Evolutionary conservation across 2,797 vertebrate species (phyloP), one percentile per base, ranked within the genome.

Genomic region (Parotocinclus haroldoi): DNA sequence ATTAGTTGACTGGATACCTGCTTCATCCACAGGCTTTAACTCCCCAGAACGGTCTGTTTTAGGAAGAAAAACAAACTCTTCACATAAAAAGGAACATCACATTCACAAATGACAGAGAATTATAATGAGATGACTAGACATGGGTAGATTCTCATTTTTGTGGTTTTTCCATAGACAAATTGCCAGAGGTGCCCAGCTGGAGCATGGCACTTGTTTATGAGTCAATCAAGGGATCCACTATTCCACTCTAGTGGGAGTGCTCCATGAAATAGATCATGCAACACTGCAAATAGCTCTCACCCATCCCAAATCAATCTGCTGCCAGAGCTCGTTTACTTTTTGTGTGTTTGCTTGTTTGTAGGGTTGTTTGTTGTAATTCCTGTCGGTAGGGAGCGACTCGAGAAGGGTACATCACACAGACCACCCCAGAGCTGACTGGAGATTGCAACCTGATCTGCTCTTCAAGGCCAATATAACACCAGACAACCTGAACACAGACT

Each of bases 321-420:
- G 84, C 77, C 81, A 76, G 78, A 87, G 83, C 85, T 84, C 83
- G 79, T 79, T 83, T 89, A 85, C 85, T 83, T 80, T 80, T 86
- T 87, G 87, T 88, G 63, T 73, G 76, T 86, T 80, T 86, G 73
- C 78, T 75, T 82, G 76, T 79, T 80, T 77, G 82, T 87, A 86
- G 88, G 86, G 85, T 89, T 90, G 87, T 82, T 89, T 89, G 87
- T 88, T 90, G 82, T 89, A 79, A 80, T 84, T 83, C 80, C 79
- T 83, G 79, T 81, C 79, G 85, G 62, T 61, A 70, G 76, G 64
- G 17, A 73, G 63, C 56, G 59, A 53, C 49, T 59, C 27, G 45
- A 66, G 7, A 42, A 69, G 74, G 73, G 71, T 55, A 75, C 64
- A 49, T 77, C 79, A 79, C 84, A 80, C 72, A 66, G 82, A 86